These are phyloP conservation scores for Cheilosia pagana DNA, from an alignment of 2,888 invertebrate genomes.

Conservation along the genomic window DNA sequence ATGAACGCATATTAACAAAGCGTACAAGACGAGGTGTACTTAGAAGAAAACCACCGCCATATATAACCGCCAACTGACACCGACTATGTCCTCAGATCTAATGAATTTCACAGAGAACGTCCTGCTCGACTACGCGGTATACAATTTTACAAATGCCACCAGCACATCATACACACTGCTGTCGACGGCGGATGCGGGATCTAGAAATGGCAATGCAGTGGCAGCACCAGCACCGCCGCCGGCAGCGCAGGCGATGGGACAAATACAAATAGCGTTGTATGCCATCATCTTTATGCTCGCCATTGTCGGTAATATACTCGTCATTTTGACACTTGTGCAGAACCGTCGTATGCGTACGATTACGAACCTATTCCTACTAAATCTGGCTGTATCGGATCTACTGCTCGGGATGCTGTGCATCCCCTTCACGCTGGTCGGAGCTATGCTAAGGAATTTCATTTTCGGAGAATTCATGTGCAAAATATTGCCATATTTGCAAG, in stretches of 20 bases:
- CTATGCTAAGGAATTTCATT: constrained; percentile 88
- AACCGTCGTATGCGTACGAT: constrained; percentile 92
- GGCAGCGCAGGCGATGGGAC: constrained; percentile 69
- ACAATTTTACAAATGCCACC: constrained; percentile 47
- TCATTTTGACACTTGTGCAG: constrained; percentile 89
- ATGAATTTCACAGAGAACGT: constrained; percentile 61
- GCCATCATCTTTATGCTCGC: constrained; percentile 90
- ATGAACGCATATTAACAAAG: constrained; percentile 11
- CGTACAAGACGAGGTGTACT: not conserved
- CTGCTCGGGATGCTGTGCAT: constrained; percentile 90
- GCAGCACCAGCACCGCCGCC: constrained; percentile 49
- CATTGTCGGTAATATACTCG: constrained; percentile 91
- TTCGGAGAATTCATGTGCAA: constrained; percentile 90
- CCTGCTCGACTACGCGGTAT: constrained; percentile 42
- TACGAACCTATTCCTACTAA: constrained; percentile 90
- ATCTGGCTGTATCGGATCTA: constrained; percentile 89
- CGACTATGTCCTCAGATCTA: constrained; percentile 38
- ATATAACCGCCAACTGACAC: constrained; percentile 19
- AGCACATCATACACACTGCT: constrained; percentile 38
- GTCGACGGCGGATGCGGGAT: constrained; percentile 35
- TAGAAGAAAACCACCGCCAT: not conserved
- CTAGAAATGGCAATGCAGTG: constrained; percentile 38
- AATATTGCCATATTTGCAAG: constrained; percentile 89
- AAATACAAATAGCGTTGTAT: constrained; percentile 85
- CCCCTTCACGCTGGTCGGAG: constrained; percentile 90